Evolutionary conservation across 2,888 invertebrate genomes (phyloP).

Genomic region (Stenotaenia linearis): DNA sequence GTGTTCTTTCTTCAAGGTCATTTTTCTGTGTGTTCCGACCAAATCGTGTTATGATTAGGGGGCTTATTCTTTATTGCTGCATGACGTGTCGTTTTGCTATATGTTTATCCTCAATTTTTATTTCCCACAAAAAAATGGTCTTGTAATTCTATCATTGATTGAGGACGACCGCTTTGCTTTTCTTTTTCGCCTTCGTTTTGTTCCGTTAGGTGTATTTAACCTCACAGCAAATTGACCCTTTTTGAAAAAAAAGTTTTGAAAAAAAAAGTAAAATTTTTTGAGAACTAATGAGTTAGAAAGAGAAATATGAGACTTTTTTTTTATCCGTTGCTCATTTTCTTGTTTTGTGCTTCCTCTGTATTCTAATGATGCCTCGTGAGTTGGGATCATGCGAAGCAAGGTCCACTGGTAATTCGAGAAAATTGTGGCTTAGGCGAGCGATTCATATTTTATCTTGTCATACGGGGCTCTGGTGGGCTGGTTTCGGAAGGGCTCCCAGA

Average conservation of each 20-base stretch:
- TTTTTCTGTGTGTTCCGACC: background rate
- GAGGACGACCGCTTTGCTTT: background rate
- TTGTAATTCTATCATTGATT: slow-evolving; percentile 3
- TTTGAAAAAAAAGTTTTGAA: background rate
- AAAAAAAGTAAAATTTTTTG: background rate
- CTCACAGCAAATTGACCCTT: background rate
- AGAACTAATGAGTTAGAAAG: background rate
- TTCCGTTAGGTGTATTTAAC: slow-evolving; percentile 8
- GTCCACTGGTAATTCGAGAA: slow-evolving; percentile 31
- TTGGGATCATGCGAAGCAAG: slow-evolving; percentile 17
- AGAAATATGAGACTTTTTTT: slow-evolving; percentile 23
- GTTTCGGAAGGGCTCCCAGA: slow-evolving; percentile 32
- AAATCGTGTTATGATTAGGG: slow-evolving; percentile 24
- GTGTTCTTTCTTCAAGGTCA: slow-evolving; percentile 7
- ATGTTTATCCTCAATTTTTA: slow-evolving; percentile 14
- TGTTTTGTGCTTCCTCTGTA: slow-evolving; percentile 15
- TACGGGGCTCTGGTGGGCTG: slow-evolving; percentile 30
- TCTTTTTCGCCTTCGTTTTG: background rate
- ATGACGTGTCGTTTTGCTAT: slow-evolving; percentile 15
- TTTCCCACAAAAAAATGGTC: background rate
- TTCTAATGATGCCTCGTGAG: slow-evolving; percentile 27
- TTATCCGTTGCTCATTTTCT: background rate
- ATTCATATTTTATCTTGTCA: slow-evolving; percentile 35
- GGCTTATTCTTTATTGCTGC: slow-evolving; percentile 16
- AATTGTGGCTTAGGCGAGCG: slow-evolving; percentile 31